Conservation (phyloP, 2,797 vertebrate genomes). For the Smutsia temminckii region DNA sequence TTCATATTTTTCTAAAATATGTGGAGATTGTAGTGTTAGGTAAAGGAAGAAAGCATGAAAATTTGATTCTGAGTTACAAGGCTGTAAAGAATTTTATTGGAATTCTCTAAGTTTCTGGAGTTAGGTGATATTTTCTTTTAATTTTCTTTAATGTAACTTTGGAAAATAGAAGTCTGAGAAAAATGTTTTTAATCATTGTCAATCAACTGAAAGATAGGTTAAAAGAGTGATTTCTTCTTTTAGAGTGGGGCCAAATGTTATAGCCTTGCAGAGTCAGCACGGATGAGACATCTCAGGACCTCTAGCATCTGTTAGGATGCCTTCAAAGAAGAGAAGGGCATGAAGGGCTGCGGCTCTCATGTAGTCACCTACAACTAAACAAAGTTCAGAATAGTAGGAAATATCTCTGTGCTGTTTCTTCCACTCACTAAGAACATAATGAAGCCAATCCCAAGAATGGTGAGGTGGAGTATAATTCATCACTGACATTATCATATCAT, state of each 20-base stretch:
- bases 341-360: background rate
- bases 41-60: constrained; percentile 69
- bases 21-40: constrained; percentile 70
- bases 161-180: constrained; percentile 69
- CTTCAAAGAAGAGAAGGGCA: background rate
- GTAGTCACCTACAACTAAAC: background rate
- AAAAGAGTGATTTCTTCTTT: constrained; percentile 51
- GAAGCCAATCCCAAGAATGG: background rate
- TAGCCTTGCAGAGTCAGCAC: background rate
- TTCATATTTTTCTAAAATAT: constrained; percentile 56
- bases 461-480: background rate
- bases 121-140: constrained; percentile 81
- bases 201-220: constrained; percentile 58
- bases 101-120: constrained; percentile 81
- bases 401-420: background rate
- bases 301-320: background rate
- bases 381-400: background rate
- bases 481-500: background rate
- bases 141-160: constrained; percentile 77
- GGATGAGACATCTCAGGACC: background rate
- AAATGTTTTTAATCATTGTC: constrained; percentile 63
- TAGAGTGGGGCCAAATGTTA: constrained; percentile 48
- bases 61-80: constrained; percentile 78
- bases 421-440: background rate
- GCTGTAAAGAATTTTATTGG: constrained; percentile 46